Evolutionary conservation across 2,888 invertebrate species (phyloP), one percentile per base, ranked within the genome.

Genomic region (Andrena chrysosceles): DNA sequence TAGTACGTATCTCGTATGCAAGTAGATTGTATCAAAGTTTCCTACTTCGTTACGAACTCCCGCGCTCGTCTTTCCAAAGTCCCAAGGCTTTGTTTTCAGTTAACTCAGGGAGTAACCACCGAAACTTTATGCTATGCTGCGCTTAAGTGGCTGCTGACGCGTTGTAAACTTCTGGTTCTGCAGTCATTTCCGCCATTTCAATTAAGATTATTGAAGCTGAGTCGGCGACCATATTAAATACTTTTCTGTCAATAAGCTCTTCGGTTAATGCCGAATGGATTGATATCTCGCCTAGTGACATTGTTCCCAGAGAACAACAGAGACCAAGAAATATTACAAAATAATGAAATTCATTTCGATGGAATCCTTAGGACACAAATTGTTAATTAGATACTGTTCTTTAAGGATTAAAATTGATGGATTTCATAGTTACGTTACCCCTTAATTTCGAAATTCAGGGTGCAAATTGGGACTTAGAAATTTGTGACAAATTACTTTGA

Each of bases 61-160:
- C 75, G 70, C 76, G 75, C 75, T 80, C 87, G 75, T 83, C 86
- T 85, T 85, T 81, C 82, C 80, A 62, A 83, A 87, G 83, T 84
- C 86, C 79, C 77, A 70, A 64, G 83, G 88, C 87, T 90, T 89
- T 89, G 89, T 90, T 90, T 89, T 88, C 87, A 90, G 89, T 90
- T 89, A 89, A 88, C 88, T 87, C 75, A 72, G 62, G 79, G 70
- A 81, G 77, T 82, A 86, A 87, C 83, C 83, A 62, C 78, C 77
- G 75, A 85, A 87, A 87, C 80, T 87, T 87, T 79, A 62, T 64
- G 72, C 72, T 63, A 56, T 68, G 77, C 77, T 80, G 82, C 67
- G 54, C 64, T 87, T 83, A 85, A 86, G 79, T 77, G 78, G 69
- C 79, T 77, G 77, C 76, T 74, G 83, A 72, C 81, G 81, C 73